Base-by-base conservation (phyloP, 2,888 invertebrate genomes). In the Phytoseiulus persimilis region DNA sequence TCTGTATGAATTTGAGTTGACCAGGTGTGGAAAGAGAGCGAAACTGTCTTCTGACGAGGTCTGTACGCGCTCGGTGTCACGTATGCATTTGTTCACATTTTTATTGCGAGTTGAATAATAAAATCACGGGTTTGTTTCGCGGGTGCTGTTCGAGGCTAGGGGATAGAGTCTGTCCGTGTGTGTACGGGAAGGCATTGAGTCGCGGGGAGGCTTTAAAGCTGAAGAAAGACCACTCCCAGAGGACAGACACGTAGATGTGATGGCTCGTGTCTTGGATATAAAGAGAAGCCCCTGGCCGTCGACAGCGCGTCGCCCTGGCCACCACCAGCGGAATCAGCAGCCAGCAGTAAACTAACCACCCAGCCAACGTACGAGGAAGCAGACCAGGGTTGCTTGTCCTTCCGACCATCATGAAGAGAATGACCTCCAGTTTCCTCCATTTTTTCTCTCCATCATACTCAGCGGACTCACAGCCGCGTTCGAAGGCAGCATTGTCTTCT, bases 51-150 rank as follows among this genome's bases (percentile, higher is more conserved):
- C 65, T 28, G 14, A 2, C 65, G 23, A 2, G 5, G 14, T 65
- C 65, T 28, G 14, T 18, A 1, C 65, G 32, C 87, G 6, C 33
- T 33, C 32, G 87, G 33, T 87, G 33, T 33, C 87, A 32, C 87
- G 87, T 87, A 32, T 32, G 87, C 87, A 87, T 45, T 32, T 87
- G 87, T 87, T 87, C 87, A 39, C 39, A 87, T 87, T 87, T 87
- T 87, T 87, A 87, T 87, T n/a, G 33, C 87, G 33, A 32, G 87
- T 23, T 87, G 87, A 87, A 87, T 87, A 87, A 87, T 87, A 87
- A 87, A 87, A 87, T 87, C 87, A n/a, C 65, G 65, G 65, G 65
- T 18, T 28, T 65, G 65, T 65, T 65, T 28, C 65, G 65, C 65
- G 65, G 65, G 65, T 14, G 65, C 65, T 65, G 1, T 65, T 65